Base-by-base conservation (phyloP, 2,797 vertebrate species). In the Pangasius sanitwongsei region DNA sequence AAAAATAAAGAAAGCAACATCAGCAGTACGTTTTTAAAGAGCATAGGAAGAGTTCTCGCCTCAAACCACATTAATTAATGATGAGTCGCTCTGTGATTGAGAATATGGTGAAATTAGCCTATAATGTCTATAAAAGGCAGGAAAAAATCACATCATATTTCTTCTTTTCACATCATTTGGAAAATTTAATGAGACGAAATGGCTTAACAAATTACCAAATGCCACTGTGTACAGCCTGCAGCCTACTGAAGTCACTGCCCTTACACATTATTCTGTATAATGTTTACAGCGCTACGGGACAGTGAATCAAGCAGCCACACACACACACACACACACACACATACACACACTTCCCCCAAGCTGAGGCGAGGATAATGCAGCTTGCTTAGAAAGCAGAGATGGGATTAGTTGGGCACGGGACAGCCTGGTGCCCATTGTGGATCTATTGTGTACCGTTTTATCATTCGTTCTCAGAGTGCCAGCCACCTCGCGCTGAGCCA, bases 361-460 rank as follows among this genome's bases (percentile, higher is more conserved):
- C 70, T 7, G 83, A 82, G 18, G 37, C 61, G 57, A 83, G 63
- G 67, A 88, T 91, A 87, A 90, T 61, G 87, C 74, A 83, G 20
- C 80, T 84, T 90, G 91, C 90, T 89, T 91, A 90, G 90, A 89
- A 88, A 88, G 89, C 91, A 91, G 87, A 87, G 89, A 89, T 50
- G 89, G 89, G 92, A 93, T 92, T 91, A 92, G 88, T 31, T 37
- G 87, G 74, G 91, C 72, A 77, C 37, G 86, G 88, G 72, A 87
- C 87, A 67, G 89, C 89, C 90, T 91, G 91, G 87, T 90, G 90
- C 91, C 74, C 90, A 91, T 89, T 91, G 89, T 91, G 89, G 74
- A 77, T 61, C 87, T 85, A 90, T 90, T 92, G 91, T 91, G 69
- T 82, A 28, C 1, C 18, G 77, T 61, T 91, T 93, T 91, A 92